Conservation (phyloP, 23 tunicate species). For the Aplidium turbinatum region DNA sequence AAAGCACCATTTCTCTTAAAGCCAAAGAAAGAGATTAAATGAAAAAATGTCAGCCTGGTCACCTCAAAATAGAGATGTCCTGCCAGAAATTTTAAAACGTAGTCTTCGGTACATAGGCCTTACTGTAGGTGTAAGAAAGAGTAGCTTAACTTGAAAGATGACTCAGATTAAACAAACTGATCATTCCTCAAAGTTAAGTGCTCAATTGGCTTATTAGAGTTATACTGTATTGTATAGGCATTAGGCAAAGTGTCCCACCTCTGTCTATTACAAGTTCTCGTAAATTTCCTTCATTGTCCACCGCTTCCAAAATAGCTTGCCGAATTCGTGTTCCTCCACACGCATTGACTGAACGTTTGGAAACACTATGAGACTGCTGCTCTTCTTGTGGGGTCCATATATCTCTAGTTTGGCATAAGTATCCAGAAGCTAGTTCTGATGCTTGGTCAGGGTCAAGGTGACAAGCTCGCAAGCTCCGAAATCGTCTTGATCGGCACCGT, state of each 20-base stretch:
- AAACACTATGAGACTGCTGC: not conserved
- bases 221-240: too few species aligned
- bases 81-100: too few species aligned
- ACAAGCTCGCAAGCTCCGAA: conserved; percentile 2
- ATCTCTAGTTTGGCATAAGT: conserved; percentile 16
- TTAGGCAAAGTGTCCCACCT: not conserved
- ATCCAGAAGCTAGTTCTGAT: not conserved
- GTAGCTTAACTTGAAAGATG: too few species aligned
- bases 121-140: too few species aligned
- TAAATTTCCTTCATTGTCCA: not conserved
- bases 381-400: not conserved
- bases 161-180: too few species aligned
- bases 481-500: not conserved
- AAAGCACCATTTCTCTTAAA: too few species aligned
- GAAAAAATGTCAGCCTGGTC: too few species aligned
- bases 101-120: too few species aligned
- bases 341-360: conserved; percentile 7
- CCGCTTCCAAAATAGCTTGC: conserved; percentile 8
- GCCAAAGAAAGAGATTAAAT: too few species aligned
- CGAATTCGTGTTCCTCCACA: conserved; percentile 5
- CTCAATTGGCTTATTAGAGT: too few species aligned
- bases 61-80: too few species aligned
- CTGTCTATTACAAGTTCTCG: conserved; percentile 14
- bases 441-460: not conserved
- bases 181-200: too few species aligned